Conservation (phyloP, 37 sponge, comb jelly and placozoan species). For the Mnemiopsis leidyi region DNA sequence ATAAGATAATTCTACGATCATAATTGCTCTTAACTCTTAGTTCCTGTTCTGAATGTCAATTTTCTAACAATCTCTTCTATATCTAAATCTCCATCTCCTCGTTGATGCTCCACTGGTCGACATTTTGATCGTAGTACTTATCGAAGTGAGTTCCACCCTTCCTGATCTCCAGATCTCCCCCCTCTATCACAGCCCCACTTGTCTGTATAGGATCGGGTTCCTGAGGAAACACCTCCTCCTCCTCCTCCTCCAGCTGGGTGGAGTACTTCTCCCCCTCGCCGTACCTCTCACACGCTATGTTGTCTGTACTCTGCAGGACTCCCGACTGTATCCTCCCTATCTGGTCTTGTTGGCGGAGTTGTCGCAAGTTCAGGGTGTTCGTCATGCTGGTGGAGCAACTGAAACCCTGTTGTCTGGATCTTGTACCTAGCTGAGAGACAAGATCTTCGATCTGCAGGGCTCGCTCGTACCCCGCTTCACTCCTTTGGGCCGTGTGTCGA, state of each 20-base stretch:
- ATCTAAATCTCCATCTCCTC: background rate
- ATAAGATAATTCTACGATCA: too few species aligned
- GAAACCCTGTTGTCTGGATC: background rate
- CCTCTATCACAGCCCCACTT: background rate
- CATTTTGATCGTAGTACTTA: conserved; percentile 14
- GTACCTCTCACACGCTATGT: background rate
- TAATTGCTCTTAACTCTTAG: too few species aligned
- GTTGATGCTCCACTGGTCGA: conserved; percentile 3
- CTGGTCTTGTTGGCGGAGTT: background rate
- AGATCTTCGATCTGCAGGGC: background rate
- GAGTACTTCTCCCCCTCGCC: background rate
- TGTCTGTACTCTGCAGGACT: background rate
- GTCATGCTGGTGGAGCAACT: conserved; percentile 6
- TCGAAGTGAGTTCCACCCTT: background rate
- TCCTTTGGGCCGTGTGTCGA: background rate
- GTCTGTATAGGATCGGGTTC: background rate
- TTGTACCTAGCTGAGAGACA: background rate
- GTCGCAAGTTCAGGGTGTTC: background rate
- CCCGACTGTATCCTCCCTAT: conserved; percentile 16
- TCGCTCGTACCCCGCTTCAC: background rate
- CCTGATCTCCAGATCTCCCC: background rate
- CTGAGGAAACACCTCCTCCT: background rate
- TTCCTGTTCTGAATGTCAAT: too few species aligned
- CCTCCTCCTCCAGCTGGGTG: background rate
- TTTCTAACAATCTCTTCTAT: background rate